Conservation (phyloP, 2,888 invertebrate genomes). For the Dimorphilus gyrociliatus region DNA sequence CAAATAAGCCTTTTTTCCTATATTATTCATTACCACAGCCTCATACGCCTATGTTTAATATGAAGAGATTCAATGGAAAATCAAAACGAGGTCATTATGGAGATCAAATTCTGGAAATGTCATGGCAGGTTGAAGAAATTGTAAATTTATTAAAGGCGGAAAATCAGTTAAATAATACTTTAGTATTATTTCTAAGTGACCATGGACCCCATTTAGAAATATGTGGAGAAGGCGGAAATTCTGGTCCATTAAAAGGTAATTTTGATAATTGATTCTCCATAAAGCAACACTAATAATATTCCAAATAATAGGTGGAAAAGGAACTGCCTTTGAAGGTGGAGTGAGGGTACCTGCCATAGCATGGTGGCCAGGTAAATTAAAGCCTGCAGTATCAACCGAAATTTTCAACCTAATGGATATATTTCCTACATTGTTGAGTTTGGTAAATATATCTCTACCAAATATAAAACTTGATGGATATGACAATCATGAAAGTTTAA, state of each 20-base stretch:
- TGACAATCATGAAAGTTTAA: conserved; percentile 1
- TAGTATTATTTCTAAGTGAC: conserved; percentile 8
- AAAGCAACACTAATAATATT: too few species aligned
- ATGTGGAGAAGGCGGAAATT: conserved; percentile 7
- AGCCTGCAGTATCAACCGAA: conserved; percentile 1
- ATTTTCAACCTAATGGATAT: conserved; percentile 7
- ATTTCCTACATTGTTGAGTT: conserved; percentile 6
- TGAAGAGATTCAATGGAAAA: conserved; percentile 4
- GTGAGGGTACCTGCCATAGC: conserved; percentile 8
- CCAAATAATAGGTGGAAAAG: conserved; percentile 7
- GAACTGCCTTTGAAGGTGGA: conserved; percentile 7
- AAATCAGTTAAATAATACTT: conserved; percentile 5
- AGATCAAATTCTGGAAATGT: conserved; percentile 8
- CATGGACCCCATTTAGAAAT: conserved; percentile 9
- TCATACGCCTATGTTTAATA: conserved; percentile 10
- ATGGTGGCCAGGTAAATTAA: conserved; percentile 7
- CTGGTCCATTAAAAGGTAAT: conserved; percentile 7
- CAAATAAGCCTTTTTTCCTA: conserved; percentile 8
- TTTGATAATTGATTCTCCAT: too few species aligned
- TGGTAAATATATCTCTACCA: conserved; percentile 4
- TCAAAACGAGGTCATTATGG: conserved; percentile 10
- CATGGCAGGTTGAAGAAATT: conserved; percentile 8
- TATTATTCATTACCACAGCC: conserved; percentile 8
- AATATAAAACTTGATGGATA: conserved; percentile 4
- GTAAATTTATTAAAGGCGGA: conserved; percentile 2